Evolutionary conservation across 2,113 vertebrate genomes (phyloP).

Genomic region (Daphoenositta chrysoptera): DNA sequence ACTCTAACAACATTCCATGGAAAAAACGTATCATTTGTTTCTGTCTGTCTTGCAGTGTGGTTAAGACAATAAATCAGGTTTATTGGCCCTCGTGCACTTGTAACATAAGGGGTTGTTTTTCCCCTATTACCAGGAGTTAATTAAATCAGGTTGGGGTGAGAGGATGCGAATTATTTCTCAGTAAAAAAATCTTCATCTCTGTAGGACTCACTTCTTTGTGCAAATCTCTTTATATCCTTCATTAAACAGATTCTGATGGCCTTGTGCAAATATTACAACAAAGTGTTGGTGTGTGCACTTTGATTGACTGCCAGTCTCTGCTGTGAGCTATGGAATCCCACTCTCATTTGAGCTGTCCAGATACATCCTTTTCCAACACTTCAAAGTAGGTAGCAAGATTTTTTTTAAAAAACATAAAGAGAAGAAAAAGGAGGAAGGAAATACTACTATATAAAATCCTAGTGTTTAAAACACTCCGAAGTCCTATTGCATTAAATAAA

Average conservation of each 20-base stretch:
- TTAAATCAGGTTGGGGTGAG: background rate
- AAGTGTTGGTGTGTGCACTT: background rate
- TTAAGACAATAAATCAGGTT: slow-evolving; percentile 36
- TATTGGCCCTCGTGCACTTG: background rate
- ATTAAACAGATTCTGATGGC: background rate
- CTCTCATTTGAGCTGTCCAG: background rate
- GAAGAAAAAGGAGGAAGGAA: background rate
- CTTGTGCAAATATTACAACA: background rate
- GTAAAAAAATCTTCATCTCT: background rate
- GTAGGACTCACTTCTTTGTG: background rate
- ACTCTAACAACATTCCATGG: slow-evolving; percentile 35
- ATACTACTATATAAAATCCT: background rate
- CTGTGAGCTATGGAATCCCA: background rate
- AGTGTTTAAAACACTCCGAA: background rate
- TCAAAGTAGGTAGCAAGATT: background rate
- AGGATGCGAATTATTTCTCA: background rate
- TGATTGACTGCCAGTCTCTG: background rate
- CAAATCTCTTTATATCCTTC: background rate
- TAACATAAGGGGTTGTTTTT: background rate
- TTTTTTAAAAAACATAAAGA: background rate
- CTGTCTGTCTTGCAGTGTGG: slow-evolving; percentile 27
- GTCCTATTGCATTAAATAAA: background rate
- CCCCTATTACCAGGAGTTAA: background rate
- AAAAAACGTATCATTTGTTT: slow-evolving; percentile 46
- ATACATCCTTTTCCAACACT: background rate